Evolutionary conservation across 2,888 invertebrate genomes (phyloP).

Genomic region (Drosophila greeni): DNA sequence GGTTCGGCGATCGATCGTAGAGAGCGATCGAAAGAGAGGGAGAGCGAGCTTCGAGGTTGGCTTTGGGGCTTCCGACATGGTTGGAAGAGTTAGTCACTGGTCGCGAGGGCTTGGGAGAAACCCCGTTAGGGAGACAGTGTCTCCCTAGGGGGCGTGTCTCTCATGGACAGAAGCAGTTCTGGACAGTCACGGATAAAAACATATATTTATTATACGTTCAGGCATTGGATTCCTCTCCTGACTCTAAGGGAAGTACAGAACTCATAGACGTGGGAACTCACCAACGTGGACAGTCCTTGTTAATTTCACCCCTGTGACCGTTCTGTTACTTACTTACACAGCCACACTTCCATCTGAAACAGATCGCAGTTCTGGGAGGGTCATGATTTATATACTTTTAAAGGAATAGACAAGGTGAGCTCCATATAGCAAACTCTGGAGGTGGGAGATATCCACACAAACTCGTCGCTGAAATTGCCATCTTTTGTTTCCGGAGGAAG

Average conservation of each 20-base stretch:
- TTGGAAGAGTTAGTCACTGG: slow-evolving; percentile 9
- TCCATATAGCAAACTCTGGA: too few species aligned
- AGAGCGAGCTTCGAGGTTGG: background rate
- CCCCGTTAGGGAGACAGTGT: background rate
- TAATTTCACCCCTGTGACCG: background rate
- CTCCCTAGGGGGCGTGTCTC: background rate
- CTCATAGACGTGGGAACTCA: too few species aligned
- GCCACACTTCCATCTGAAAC: too few species aligned
- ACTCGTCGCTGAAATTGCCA: too few species aligned
- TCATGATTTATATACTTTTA: too few species aligned
- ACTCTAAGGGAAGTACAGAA: background rate
- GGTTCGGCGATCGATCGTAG: slow-evolving; percentile 9
- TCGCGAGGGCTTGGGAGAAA: background rate
- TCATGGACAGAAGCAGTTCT: background rate
- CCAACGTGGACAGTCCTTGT: background rate
- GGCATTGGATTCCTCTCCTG: background rate
- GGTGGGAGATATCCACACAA: too few species aligned
- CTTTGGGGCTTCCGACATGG: slow-evolving; percentile 5
- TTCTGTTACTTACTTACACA: too few species aligned
- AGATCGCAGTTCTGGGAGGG: too few species aligned
- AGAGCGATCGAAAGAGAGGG: background rate
- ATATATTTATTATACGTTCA: background rate
- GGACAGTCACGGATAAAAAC: background rate
- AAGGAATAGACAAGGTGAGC: too few species aligned
- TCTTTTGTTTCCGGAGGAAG: too few species aligned